Evolutionary conservation across 2,113 vertebrate species (phyloP).

Genomic region (Aix galericulata): DNA sequence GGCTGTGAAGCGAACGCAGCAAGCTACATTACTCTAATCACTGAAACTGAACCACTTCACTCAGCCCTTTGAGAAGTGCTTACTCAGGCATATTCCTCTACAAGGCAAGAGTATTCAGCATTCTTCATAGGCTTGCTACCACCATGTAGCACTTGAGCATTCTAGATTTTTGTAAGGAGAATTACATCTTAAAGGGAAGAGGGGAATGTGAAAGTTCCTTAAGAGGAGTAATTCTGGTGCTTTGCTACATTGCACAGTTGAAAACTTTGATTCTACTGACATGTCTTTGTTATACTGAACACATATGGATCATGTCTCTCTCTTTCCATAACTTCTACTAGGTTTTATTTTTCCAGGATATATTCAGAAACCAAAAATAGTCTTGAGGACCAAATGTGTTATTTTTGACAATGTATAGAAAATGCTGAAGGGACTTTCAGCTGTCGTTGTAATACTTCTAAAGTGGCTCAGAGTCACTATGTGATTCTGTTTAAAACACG

Average conservation of each 20-base stretch:
- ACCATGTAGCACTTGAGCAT: background rate
- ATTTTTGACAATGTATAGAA: slow-evolving; percentile 23
- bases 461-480: slow-evolving; percentile 46
- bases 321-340: background rate
- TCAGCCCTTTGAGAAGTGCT: background rate
- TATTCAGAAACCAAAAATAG: slow-evolving; percentile 52
- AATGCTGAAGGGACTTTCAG: slow-evolving; percentile 36
- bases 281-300: background rate
- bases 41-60: background rate
- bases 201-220: background rate
- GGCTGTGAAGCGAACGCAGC: background rate
- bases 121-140: background rate
- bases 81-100: background rate
- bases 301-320: background rate
- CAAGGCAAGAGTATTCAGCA: background rate
- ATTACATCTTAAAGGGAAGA: background rate
- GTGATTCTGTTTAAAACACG: slow-evolving; percentile 45
- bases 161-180: background rate
- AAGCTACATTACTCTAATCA: background rate
- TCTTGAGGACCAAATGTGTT: slow-evolving; percentile 62
- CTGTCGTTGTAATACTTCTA: slow-evolving; percentile 2
- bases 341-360: background rate
- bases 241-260: background rate
- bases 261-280: background rate
- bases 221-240: slow-evolving; percentile 4